Base-by-base conservation (phyloP, 2,797 vertebrate species). In the Acipenser ruthenus region DNA sequence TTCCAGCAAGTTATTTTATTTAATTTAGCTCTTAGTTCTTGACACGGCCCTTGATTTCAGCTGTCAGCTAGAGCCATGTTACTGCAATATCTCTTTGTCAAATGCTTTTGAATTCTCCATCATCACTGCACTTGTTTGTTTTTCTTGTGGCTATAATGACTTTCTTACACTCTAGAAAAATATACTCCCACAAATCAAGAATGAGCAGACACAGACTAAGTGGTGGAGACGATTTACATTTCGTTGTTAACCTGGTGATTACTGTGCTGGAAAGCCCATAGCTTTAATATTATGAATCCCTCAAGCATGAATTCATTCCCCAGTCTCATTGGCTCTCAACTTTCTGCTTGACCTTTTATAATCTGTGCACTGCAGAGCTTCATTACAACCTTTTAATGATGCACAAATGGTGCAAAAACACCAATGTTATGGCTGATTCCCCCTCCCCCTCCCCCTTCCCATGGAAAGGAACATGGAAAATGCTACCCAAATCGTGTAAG, bases 311-410 rank as follows among this genome's bases (percentile, higher is more conserved):
- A 89, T 89, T 89, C 88, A 89, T 83, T 86, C 87, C 75, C 80
- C 84, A 88, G 86, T 73, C 78, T 88, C 84, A 88, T 80, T 85
- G 87, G 84, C 75, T 89, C 84, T 76, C 78, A 86, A 82, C 86
- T 89, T 89, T 89, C 86, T 87, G 84, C 85, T 89, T 88, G 87
- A 89, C 88, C 88, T 90, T 90, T 90, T 82, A 82, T 83, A 87
- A 87, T 87, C 83, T 86, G 82, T 77, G 82, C 80, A 78, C 61
- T 0, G 83, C 83, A 81, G 82, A 88, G 84, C 84, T 87, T 89
- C 87, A 89, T 89, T 89, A 87, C 80, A 84, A 83, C 85, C 84
- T 87, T 89, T 90, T 91, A 90, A 89, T 84, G 86, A 90, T 83
- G 83, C 82, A 83, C 84, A 86, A 87, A 89, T 87, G 87, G 83